These are phyloP conservation scores for Lytechinus variegatus DNA, from an alignment of 35 echinoderm and acorn worm species.

Conservation along the genomic window DNA sequence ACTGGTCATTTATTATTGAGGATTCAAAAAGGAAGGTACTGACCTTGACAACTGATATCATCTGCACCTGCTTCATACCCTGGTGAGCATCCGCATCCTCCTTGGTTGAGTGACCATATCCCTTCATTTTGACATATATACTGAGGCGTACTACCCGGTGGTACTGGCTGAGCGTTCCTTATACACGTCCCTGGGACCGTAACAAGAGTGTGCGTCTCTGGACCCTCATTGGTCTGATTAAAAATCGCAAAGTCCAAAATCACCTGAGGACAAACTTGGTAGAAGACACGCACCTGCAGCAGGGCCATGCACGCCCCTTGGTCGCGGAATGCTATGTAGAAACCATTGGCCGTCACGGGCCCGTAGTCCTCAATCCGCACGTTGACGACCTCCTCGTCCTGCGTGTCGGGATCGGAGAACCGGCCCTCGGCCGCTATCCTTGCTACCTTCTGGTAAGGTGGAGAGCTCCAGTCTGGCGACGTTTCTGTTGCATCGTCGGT, in stretches of 20 bases:
- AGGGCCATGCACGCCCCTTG: constrained; percentile 94
- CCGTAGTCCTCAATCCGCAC: constrained; percentile 63
- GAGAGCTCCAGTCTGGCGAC: constrained; percentile 51
- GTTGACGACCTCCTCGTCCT: constrained; percentile 53
- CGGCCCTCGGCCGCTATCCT: constrained; percentile 77
- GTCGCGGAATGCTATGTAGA: constrained; percentile 92
- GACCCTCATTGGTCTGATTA: constrained; percentile 70
- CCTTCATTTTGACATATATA: constrained; percentile 83
- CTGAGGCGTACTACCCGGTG: constrained; percentile 43
- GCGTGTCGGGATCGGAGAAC: constrained; percentile 57
- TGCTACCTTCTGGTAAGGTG: constrained; percentile 64
- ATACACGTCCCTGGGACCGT: constrained; percentile 80
- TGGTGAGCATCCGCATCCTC: constrained; percentile 81
- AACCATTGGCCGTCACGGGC: constrained; percentile 65
- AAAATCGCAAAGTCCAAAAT: constrained; percentile 83
- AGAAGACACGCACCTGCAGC: constrained; percentile 67
- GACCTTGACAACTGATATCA: constrained; percentile 73
- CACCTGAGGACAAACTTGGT: constrained; percentile 75
- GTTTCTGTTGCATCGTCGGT: constrained; percentile 34
- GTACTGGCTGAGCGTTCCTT: constrained; percentile 64
- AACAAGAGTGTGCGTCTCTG: constrained; percentile 39
- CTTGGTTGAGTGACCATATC: constrained; percentile 67
- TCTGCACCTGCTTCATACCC: constrained; percentile 66
- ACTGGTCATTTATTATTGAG: too few species aligned
- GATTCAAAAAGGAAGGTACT: background rate